phyloP scores from a whole-genome alignment of 1,140 invertebrate genomes.

The Penaeus indicus region DNA sequence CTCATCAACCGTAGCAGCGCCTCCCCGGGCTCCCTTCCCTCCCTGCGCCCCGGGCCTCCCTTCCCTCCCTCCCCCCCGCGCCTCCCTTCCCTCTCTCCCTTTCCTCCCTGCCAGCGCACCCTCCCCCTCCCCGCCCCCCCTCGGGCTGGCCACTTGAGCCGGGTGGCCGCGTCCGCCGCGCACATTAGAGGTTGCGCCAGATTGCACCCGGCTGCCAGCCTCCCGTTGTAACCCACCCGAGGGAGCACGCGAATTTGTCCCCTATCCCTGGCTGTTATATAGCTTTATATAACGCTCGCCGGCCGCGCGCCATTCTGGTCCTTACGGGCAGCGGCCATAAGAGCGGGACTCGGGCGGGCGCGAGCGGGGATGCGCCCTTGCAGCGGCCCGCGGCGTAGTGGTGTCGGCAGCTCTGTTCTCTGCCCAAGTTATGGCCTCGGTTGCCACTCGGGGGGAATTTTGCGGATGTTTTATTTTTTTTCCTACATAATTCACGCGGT shows the following conservation, averaged over 20 bases:
- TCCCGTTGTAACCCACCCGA: conserved; percentile 36
- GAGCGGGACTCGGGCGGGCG: neutral
- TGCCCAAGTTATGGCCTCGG: conserved; percentile 56
- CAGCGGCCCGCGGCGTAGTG: conserved; percentile 33
- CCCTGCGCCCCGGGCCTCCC: no score
- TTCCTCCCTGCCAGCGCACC: neutral
- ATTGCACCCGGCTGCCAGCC: conserved; percentile 50
- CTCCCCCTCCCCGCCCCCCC: conserved; percentile 8
- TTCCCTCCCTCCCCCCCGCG: neutral
- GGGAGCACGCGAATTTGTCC: conserved; percentile 53
- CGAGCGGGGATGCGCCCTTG: conserved; percentile 18
- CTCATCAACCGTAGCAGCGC: no score
- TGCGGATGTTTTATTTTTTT: conserved; percentile 42
- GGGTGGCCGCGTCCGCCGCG: conserved; percentile 47
- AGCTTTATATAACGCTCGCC: conserved; percentile 16
- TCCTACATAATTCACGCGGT: conserved; percentile 54
- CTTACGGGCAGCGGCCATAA: neutral
- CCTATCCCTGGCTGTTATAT: conserved; percentile 52
- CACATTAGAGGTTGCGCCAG: conserved; percentile 60
- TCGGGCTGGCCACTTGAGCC: conserved; percentile 57
- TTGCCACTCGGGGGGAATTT: conserved; percentile 55
- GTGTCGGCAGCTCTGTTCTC: conserved; percentile 61
- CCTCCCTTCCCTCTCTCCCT: conserved; percentile 1
- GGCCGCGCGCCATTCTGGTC: no score
- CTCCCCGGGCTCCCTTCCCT: no score